Base-by-base conservation (phyloP, 2,113 vertebrate species). In the Cyprinodon variegatus region DNA sequence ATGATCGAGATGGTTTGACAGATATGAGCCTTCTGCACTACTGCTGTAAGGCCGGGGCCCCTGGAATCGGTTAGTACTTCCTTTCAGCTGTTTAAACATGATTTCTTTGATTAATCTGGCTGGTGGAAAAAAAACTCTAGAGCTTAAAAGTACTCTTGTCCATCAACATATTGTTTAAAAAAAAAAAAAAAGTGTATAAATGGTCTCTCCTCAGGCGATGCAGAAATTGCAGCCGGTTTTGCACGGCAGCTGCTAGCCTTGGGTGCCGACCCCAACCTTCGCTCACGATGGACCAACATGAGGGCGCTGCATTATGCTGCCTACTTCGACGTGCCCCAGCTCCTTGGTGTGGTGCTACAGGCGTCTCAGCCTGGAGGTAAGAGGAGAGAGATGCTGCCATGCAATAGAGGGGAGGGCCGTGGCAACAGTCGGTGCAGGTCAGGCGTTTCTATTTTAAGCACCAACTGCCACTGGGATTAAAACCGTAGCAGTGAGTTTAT, bases 251-350 rank as follows among this genome's bases (percentile, higher is more conserved):
- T 99, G 5, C 93, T 99, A 22, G 92, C 94, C 39, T 87, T 97
- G 87, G 97, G 97, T 53, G 98, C 97, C 0, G 96, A 98, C 17
- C 94, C 94, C 2, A 96, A 94, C 72, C 93, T 98, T 59, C 95
- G 97, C 61, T 99, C 97, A 61, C 96, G 97, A 39, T 99, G 98
- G 98, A 99, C 98, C 22, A 98, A 98, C 86, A 99, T 99, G 98
- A 98, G 96, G 81, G 97, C 98, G 50, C 90, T 99, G 91, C 98
- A 99, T 89, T 99, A 99, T 20, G 98, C 98, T 17, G 96, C 98
- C 3, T 99, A 99, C 90, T 99, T 99, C 41, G 98, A 99, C 68
- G 97, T 99, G 70, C 97, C 98, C 9, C 96, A 96, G 61, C 95
- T 99, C 11, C 96, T 99, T 81, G 83, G 84, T 17, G 91, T 98